Conservation (phyloP, 1,140 invertebrate genomes). For the Gryllus bimaculatus region DNA sequence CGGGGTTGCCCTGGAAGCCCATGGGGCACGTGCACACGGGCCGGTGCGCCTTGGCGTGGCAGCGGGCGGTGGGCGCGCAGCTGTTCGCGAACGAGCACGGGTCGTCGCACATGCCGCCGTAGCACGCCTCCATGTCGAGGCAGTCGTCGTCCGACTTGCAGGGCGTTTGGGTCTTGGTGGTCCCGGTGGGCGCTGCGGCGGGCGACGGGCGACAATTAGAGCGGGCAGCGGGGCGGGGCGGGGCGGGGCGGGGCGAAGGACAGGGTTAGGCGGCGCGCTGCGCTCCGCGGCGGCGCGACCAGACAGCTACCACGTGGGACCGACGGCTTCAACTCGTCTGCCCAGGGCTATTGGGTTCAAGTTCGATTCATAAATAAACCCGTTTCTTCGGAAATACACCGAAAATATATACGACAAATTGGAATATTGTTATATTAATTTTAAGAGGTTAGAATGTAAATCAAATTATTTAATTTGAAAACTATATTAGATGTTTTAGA, state of each 20-base stretch:
- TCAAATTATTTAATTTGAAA: no score
- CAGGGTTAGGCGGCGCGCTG: neutral
- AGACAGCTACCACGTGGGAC: no score
- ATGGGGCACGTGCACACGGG: slow-evolving; percentile 66
- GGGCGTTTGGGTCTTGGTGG: slow-evolving; percentile 52
- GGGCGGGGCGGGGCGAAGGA: neutral
- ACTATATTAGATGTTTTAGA: no score
- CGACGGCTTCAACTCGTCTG: no score
- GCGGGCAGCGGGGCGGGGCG: no score
- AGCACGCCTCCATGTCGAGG: slow-evolving; percentile 62
- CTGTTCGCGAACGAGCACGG: slow-evolving; percentile 63
- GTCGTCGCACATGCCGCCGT: slow-evolving; percentile 60
- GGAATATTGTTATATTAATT: no score
- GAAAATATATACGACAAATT: no score
- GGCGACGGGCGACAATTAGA: neutral
- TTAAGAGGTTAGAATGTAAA: no score
- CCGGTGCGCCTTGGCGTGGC: slow-evolving; percentile 60
- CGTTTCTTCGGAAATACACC: no score
- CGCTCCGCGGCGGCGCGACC: no score
- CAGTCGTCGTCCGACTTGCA: slow-evolving; percentile 65
- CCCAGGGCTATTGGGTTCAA: no score
- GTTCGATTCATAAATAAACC: no score
- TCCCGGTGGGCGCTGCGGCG: slow-evolving; percentile 34
- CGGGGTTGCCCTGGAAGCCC: slow-evolving; percentile 64
- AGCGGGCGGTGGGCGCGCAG: slow-evolving; percentile 57